Base-by-base conservation (phyloP, 2,113 vertebrate genomes). In the Tinamus guttatus region DNA sequence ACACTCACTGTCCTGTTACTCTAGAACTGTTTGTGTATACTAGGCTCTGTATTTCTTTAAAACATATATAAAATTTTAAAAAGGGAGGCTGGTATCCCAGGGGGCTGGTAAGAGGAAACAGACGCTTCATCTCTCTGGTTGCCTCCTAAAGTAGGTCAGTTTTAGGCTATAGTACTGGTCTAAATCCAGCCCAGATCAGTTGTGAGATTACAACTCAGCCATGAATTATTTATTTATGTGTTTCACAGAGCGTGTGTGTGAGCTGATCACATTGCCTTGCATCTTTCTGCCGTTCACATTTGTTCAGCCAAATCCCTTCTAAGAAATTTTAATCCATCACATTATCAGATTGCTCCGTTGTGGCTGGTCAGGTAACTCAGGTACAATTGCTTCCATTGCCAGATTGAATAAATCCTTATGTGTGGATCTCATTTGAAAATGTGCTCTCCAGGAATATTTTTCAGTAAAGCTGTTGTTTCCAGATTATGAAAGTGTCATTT, bases 301-400 rank as follows among this genome's bases (percentile, higher is more conserved):
- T 95, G 25, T 92, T 93, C 64, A 90, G 80, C 64, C 82, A 88
- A 84, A 93, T 84, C 3, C 15, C 60, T 88, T 84, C 60, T 90
- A 88, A 90, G 90, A 93, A 93, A 81, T 54, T 51, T 76, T 93
- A 93, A 95, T 96, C 76, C 77, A 64, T 81, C 47, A 13, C 24
- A n/a, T 81, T 86, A 81, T 83, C 86, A 0, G 4, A 81, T 94
- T 88, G 73, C 69, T 92, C 27, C 18, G 62, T 38, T 11, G 0
- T 85, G 89, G 80, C 41, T 60, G 60, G 60, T 58, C 94, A 79
- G 92, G 81, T 94, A 81, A 63, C 32, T 71, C 67, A 64, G 52
- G 65, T 95, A 40, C 62, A 68, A 65, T 89, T 4, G 2, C 9
- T 73, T 93, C 82, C 63, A 58, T 70, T 89, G 86, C 62, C 63